Evolutionary conservation across 2,888 invertebrate species (phyloP), one percentile per base, ranked within the genome.

Genomic region (Limnephilus lunatus): DNA sequence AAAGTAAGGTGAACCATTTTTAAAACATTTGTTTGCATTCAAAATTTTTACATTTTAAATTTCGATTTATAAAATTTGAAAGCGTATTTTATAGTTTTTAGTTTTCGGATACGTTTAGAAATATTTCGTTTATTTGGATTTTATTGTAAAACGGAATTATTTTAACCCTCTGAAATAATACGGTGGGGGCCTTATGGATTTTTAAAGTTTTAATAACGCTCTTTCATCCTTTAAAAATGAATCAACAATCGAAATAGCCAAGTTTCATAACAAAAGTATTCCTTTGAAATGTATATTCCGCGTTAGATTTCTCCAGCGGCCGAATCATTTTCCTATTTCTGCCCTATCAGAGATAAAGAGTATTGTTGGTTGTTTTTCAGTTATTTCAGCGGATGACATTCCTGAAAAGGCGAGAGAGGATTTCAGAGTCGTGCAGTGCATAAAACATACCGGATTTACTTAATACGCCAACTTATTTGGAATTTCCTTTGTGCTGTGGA

Each of bases 361-460:
- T 86, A 39, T 44, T 86, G 68, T 68, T 88, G 44, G 19, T 53
- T 31, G n/a, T 88, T 68, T 68, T 68, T n/a, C 68, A 25, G 68
- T 68, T 68, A 25, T 68, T 68, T 68, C 68, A 68, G n/a, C 32
- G 44, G 15, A 89, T 81, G 80, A 89, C 81, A 35, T 89, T 89
- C 44, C 35, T 32, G 32, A 35, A 35, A 89, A 80, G 35, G 80
- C 81, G 30, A 35, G 89, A 86, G 48, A 39, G 90, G 83, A 83
- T 90, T 90, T 80, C 32, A 48, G 35, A 30, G n/a, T 53, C 90
- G 90, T 80, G 90, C 80, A 85, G 25, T 90, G 90, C 90, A 90
- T 90, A 86, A 90, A 85, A 90, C 85, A 90, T 90, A 25, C 25
- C 68, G 90, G 90, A 90, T 90, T 90, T 90, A 90, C 68, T 90